Percentiles rank a stretch among this genome's conserved stretches.
Conservation (phyloP, 2,113 vertebrate genomes). For the Hyperoodon ampullatus region DNA sequence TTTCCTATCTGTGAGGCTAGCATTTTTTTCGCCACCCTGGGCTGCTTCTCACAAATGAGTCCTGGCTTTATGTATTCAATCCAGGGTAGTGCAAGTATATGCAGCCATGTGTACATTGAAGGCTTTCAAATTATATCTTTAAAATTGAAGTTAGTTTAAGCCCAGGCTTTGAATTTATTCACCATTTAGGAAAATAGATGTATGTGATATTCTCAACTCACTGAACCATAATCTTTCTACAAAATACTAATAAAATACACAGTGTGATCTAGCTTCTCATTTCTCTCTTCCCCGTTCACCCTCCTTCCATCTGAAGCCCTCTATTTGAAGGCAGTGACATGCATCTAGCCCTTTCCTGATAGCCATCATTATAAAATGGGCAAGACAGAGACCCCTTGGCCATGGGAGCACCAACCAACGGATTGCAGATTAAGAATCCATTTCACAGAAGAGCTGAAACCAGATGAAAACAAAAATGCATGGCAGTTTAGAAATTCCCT, state of each 20-base stretch:
- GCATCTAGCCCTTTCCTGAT: background rate
- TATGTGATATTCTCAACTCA: constrained; percentile 59
- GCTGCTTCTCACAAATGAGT: background rate
- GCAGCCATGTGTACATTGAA: constrained; percentile 6
- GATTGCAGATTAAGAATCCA: constrained; percentile 14
- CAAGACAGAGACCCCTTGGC: background rate
- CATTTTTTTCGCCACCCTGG: background rate
- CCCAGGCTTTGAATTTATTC: constrained; percentile 63
- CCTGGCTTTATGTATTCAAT: background rate
- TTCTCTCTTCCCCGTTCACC: constrained; percentile 28
- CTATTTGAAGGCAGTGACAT: background rate
- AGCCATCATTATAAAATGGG: background rate
- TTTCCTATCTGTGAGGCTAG: background rate
- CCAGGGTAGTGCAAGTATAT: background rate
- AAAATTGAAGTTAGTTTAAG: constrained; percentile 69
- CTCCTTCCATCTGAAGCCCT: background rate
- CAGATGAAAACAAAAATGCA: background rate
- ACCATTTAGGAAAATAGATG: constrained; percentile 67
- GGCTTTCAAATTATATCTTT: constrained; percentile 55
- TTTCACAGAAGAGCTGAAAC: constrained; percentile 9
- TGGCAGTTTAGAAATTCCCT: background rate
- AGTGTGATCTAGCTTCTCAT: constrained; percentile 63
- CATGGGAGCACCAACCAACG: background rate
- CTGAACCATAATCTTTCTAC: constrained; percentile 62
- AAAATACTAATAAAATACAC: constrained; percentile 74